phyloP scores from a whole-genome alignment of 2,888 invertebrate species.

The Philaethria dido region DNA sequence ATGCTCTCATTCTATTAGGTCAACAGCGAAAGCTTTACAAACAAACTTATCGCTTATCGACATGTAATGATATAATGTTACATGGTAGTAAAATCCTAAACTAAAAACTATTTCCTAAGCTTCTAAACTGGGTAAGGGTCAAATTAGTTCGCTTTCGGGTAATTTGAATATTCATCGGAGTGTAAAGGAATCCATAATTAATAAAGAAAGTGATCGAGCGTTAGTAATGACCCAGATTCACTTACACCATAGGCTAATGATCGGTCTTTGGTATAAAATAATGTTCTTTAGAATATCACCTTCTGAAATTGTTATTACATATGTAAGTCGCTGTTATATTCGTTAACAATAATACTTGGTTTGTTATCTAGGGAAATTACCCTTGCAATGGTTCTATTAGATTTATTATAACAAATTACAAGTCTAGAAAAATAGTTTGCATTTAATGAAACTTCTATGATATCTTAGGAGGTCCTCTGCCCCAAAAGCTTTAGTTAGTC shows the following conservation, averaged over 20 bases:
- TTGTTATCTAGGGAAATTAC: too few species aligned
- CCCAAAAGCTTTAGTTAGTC: too few species aligned
- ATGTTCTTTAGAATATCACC: not conserved
- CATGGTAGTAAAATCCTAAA: slow-evolving; percentile 73
- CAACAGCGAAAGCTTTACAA: slow-evolving; percentile 67
- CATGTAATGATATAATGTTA: slow-evolving; percentile 75
- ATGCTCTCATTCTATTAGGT: slow-evolving; percentile 69
- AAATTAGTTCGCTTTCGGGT: slow-evolving; percentile 57
- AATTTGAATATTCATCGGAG: slow-evolving; percentile 67
- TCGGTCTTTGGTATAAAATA: slow-evolving; percentile 46
- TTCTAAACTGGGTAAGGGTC: slow-evolving; percentile 56
- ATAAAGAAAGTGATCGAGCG: slow-evolving; percentile 64
- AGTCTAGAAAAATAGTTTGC: too few species aligned
- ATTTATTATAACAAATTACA: too few species aligned
- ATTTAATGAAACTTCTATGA: too few species aligned
- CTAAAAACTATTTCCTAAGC: slow-evolving; percentile 61
- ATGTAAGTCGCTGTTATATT: too few species aligned
- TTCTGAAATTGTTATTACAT: not conserved
- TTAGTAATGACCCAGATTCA: slow-evolving; percentile 52
- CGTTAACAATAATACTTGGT: too few species aligned
- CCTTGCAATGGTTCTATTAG: too few species aligned
- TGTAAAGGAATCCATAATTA: slow-evolving; percentile 68
- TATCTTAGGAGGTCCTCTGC: too few species aligned
- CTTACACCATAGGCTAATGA: slow-evolving; percentile 33
- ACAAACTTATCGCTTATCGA: slow-evolving; percentile 75